phyloP scores from a whole-genome alignment of 2,888 invertebrate species.

The Dicyrtoma fusca region DNA sequence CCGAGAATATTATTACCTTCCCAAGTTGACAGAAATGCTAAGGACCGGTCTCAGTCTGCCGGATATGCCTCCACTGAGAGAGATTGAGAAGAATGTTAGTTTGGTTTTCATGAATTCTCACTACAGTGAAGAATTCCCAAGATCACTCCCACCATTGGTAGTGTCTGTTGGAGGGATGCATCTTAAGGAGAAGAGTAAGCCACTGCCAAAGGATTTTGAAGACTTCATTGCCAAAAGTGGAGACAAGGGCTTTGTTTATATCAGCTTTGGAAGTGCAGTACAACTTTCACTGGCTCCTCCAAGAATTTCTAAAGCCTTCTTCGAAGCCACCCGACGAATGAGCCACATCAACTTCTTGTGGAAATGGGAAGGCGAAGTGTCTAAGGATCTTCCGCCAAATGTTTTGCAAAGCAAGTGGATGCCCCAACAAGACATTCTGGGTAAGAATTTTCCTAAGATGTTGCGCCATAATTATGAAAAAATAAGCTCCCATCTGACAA shows the following conservation, averaged over 20 bases:
- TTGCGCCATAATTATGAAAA: background rate
- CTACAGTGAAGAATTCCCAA: slow-evolving; percentile 49
- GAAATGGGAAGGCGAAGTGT: slow-evolving; percentile 49
- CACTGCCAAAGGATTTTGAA: slow-evolving; percentile 35
- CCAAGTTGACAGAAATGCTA: slow-evolving; percentile 41
- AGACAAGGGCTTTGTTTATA: slow-evolving; percentile 35
- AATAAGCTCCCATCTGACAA: too few relatives aligned
- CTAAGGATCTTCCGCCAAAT: slow-evolving; percentile 59
- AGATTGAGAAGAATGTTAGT: slow-evolving; percentile 43
- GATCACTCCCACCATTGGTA: slow-evolving; percentile 44
- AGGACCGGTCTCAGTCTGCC: slow-evolving; percentile 38
- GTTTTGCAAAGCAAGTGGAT: slow-evolving; percentile 56
- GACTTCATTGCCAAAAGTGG: slow-evolving; percentile 29
- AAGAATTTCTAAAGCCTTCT: slow-evolving; percentile 38
- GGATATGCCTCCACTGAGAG: slow-evolving; percentile 43
- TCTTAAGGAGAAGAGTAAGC: slow-evolving; percentile 28
- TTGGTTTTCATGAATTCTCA: slow-evolving; percentile 49
- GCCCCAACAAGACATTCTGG: slow-evolving; percentile 47
- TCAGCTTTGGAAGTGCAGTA: slow-evolving; percentile 38
- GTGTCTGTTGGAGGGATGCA: slow-evolving; percentile 40
- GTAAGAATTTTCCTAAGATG: too few relatives aligned
- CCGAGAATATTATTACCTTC: slow-evolving; percentile 41
- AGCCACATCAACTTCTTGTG: slow-evolving; percentile 43
- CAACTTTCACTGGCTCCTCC: slow-evolving; percentile 22
- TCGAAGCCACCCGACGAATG: slow-evolving; percentile 40